These are phyloP conservation scores for Thalassoma bifasciatum DNA, from an alignment of 2,113 vertebrate species.

Conservation along the genomic window DNA sequence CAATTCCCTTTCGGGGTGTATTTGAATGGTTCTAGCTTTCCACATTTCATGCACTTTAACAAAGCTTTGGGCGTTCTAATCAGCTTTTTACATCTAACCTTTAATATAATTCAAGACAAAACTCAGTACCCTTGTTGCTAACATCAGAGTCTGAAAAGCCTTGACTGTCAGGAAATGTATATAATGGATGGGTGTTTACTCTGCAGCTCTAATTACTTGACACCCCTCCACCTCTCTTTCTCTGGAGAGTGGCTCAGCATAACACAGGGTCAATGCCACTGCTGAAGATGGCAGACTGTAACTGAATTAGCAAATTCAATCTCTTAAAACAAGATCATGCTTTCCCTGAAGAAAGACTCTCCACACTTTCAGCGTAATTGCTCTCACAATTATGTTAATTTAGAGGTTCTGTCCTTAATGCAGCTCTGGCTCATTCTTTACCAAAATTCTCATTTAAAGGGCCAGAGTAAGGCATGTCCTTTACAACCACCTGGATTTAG, in stretches of 20 bases:
- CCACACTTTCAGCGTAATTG: slow-evolving; percentile 78
- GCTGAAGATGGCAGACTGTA: slow-evolving; percentile 58
- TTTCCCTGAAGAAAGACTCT: slow-evolving; percentile 56
- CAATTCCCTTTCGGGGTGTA: too few relatives aligned
- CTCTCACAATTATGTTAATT: slow-evolving; percentile 71
- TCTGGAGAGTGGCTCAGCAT: slow-evolving; percentile 33
- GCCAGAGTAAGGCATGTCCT: not conserved
- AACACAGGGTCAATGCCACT: slow-evolving; percentile 59
- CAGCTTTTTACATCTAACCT: not conserved
- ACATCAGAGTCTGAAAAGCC: slow-evolving; percentile 8
- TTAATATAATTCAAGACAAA: not conserved
- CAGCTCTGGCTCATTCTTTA: slow-evolving; percentile 47
- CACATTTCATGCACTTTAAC: not conserved
- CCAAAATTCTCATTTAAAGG: slow-evolving; percentile 17
- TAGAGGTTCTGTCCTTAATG: slow-evolving; percentile 51
- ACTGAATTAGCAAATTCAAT: slow-evolving; percentile 78
- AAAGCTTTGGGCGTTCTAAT: not conserved
- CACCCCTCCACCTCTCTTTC: slow-evolving; percentile 16
- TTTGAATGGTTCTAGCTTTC: too few relatives aligned
- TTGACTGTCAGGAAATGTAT: slow-evolving; percentile 68
- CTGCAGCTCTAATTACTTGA: slow-evolving; percentile 67
- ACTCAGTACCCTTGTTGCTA: slow-evolving; percentile 2
- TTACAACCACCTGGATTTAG: not conserved
- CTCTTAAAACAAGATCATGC: slow-evolving; percentile 67
- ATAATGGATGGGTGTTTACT: slow-evolving; percentile 68